Evolutionary conservation across 2,888 invertebrate species (phyloP).

Genomic region (Drosophila mettleri): DNA sequence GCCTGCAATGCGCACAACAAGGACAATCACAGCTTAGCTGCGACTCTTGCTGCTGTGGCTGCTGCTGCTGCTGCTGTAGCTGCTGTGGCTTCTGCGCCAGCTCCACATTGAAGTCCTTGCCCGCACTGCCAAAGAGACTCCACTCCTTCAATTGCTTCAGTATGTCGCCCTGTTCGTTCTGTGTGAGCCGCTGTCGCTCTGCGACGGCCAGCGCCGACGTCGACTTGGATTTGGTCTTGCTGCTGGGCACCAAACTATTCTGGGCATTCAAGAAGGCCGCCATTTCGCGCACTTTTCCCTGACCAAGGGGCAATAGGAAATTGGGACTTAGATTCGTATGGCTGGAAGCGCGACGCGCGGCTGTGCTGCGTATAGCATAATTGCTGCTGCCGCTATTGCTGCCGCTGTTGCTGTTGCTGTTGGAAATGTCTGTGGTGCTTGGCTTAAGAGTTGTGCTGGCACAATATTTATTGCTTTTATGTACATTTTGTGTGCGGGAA

Average conservation of each 20-base stretch:
- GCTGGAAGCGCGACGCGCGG: constrained; percentile 62
- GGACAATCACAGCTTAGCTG: constrained; percentile 76
- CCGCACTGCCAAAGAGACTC: constrained; percentile 83
- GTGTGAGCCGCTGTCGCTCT: constrained; percentile 60
- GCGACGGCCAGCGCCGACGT: constrained; percentile 66
- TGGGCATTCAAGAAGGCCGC: constrained; percentile 88
- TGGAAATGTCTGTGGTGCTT: constrained; percentile 40
- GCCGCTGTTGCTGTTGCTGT: constrained; percentile 25
- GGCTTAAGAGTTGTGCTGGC: constrained; percentile 58
- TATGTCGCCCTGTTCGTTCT: constrained; percentile 79
- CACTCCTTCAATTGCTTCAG: constrained; percentile 84
- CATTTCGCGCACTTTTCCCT: constrained; percentile 89
- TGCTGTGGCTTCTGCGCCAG: constrained; percentile 29
- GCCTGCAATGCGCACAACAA: constrained; percentile 74
- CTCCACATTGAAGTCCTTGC: constrained; percentile 75
- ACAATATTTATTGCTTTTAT: constrained; percentile 78
- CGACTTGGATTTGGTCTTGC: constrained; percentile 66
- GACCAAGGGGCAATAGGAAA: constrained; percentile 83
- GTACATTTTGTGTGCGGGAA: constrained; percentile 74
- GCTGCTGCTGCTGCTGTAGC: constrained; percentile 17
- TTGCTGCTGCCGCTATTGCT: constrained; percentile 13
- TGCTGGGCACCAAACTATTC: constrained; percentile 48
- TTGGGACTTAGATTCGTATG: constrained; percentile 66
- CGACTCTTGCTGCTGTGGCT: constrained; percentile 16
- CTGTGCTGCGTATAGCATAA: not conserved